Evolutionary conservation across 2,797 vertebrate species (phyloP), one percentile per base, ranked within the genome.

Genomic region (Phataginus tetradactyla): DNA sequence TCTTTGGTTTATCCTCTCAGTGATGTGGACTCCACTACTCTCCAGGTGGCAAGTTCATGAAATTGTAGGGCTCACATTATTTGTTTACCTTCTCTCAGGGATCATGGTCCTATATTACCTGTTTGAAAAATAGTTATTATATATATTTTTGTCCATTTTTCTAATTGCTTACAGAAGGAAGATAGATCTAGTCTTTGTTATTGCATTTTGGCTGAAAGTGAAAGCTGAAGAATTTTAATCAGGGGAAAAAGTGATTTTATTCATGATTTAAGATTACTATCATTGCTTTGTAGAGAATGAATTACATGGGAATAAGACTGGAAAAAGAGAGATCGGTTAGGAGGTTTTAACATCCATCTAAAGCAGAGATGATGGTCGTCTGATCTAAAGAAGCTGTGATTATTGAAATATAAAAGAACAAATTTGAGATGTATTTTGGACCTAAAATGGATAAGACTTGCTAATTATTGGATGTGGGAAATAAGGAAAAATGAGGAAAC

Each of bases 201-300:
- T 21, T 88, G 53, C 23, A 42, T 57, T 61, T 75, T 96, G 64
- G 42, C 49, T 94, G 72, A 86, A 95, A 90, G 55, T 79, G 29
- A 95, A 93, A 94, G 15, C 63, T 89, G 25, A 93, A 92, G 29
- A 37, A 49, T 91, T 95, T 95, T 85, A 94, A 95, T 85, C 75
- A 95, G 51, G 37, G 61, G 51, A 78, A 39, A 66, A 91, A 61
- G 29, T 84, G 34, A 85, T 77, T 95, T 96, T 51, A 72, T n/a
- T 95, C 42, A 55, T 57, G 14, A 86, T 64, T 96, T 91, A 78
- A 83, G 34, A 91, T 81, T 87, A 55, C 49, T 86, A 14, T 88
- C 51, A 25, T 74, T 87, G 51, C 20, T 90, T 79, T 64, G 27
- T 86, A 93, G 74, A 91, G 37, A 87, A 92, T 93, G 45, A 83